Base-by-base conservation (phyloP, 2,888 invertebrate species). In the Subacronicta megacephala region DNA sequence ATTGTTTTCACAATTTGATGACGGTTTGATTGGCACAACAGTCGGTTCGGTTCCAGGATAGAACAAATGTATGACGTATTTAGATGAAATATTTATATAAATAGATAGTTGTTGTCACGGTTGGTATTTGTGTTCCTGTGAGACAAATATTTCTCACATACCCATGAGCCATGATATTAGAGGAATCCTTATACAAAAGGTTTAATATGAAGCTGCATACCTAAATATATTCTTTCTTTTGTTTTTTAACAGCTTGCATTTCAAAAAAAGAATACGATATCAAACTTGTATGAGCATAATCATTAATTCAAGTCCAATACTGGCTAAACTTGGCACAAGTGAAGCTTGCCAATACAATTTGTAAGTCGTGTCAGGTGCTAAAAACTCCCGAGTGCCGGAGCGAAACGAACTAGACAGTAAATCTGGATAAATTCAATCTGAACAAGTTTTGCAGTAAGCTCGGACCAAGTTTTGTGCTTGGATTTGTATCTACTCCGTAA, bases 301-400 rank as follows among this genome's bases (percentile, higher is more conserved):
- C 72, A 83, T 78, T 85, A 83, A 84, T 84, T 82, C 82, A 80
- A 63, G 76, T 51, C 72, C 56, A 62, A 58, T 71, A 73, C 77
- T 68, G 69, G 66, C 60, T 62, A 53, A 59, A 71, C 68, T 78
- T 81, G 71, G 80, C 77, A 75, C 78, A 69, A 69, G 56, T 75
- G 75, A 62, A 81, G 78, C 83, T 83, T 78, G 85, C 83, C 85
- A 84, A 84, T 85, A 87, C 84, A 85, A 84, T 86, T 89, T 87
- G 83, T 86, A 85, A 90, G 87, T 90, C 90, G 80, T 75, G 89
- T 90, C 91, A 92, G 92, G 90, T 92, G 88, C 85, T 87, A 88
- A 89, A 89, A 89, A 88, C 84, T 88, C 82, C 76, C 7, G 53
- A 61, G 53, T 45, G 65, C 78, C 69, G 79, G 64, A 79, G 76